Conservation (phyloP, 1,140 invertebrate species). For the Orchesella cincta region DNA sequence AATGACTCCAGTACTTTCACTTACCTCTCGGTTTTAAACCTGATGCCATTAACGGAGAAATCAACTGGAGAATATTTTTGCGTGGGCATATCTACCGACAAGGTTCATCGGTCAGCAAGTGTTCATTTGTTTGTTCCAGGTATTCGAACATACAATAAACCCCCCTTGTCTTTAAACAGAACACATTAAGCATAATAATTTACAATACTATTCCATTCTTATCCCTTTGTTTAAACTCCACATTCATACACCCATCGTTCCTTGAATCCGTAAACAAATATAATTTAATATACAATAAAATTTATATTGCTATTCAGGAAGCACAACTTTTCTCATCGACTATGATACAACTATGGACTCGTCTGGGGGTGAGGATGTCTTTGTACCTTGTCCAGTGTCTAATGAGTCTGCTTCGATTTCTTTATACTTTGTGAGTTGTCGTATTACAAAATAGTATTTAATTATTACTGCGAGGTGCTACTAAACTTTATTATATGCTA, state of each 20-base stretch:
- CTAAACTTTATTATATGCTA: constrained; percentile 1
- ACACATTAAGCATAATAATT: no score
- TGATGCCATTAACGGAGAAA: constrained; percentile 28
- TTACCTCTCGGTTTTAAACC: constrained; percentile 20
- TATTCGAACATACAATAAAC: no score
- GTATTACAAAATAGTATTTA: neutral
- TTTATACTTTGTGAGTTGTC: neutral
- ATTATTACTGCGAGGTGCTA: no score
- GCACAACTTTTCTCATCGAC: neutral
- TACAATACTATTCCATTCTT: no score
- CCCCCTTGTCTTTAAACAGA: no score
- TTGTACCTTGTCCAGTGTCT: constrained; percentile 32
- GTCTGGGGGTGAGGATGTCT: neutral
- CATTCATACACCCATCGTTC: no score
- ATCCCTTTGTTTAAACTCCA: no score
- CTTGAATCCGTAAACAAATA: neutral
- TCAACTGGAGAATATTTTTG: constrained; percentile 31
- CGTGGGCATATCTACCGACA: neutral
- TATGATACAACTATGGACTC: constrained; percentile 16
- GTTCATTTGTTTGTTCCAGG: constrained; percentile 13
- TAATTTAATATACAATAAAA: neutral
- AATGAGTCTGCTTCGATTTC: constrained; percentile 7
- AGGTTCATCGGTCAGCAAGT: neutral
- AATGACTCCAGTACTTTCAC: constrained; percentile 28
- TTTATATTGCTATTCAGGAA: constrained; percentile 1